These are phyloP conservation scores for Dendrolimus kikuchii DNA, from an alignment of 1,140 invertebrate species.

Conservation along the genomic window DNA sequence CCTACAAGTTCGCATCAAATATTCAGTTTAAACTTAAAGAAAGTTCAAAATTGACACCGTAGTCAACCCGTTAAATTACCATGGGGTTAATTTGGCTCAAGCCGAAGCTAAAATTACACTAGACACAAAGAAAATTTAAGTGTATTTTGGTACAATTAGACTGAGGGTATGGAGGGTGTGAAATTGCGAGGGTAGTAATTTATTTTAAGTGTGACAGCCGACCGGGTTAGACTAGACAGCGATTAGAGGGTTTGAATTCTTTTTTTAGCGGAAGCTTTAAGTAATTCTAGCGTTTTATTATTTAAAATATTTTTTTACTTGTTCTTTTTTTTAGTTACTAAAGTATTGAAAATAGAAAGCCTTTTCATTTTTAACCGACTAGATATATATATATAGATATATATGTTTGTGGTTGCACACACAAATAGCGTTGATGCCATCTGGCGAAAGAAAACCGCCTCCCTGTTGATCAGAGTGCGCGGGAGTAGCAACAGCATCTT, in stretches of 20 bases:
- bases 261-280: slow-evolving; percentile 1
- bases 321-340: too few species aligned
- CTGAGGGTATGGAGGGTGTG: slow-evolving; percentile 48
- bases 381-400: too few species aligned
- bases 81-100: slow-evolving; percentile 50
- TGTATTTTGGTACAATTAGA: slow-evolving; percentile 68
- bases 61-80: slow-evolving; percentile 52
- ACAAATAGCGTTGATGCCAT: too few species aligned
- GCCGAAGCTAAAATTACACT: slow-evolving; percentile 59
- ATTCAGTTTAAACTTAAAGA: slow-evolving; percentile 31
- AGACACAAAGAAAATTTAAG: slow-evolving; percentile 69
- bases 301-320: too few species aligned
- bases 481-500: too few species aligned
- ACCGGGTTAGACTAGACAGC: slow-evolving; percentile 18
- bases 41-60: slow-evolving; percentile 40
- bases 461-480: too few species aligned
- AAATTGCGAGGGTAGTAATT: slow-evolving; percentile 59
- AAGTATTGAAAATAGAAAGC: too few species aligned
- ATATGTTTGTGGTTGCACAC: too few species aligned
- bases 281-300: too few species aligned
- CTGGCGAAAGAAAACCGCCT: too few species aligned
- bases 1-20: slow-evolving; percentile 19
- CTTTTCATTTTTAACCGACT: too few species aligned
- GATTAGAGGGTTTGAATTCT: slow-evolving; percentile 14
- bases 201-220: slow-evolving; percentile 58